Base-by-base conservation (phyloP, 2,888 invertebrate species). In the Camponotus fellah region DNA sequence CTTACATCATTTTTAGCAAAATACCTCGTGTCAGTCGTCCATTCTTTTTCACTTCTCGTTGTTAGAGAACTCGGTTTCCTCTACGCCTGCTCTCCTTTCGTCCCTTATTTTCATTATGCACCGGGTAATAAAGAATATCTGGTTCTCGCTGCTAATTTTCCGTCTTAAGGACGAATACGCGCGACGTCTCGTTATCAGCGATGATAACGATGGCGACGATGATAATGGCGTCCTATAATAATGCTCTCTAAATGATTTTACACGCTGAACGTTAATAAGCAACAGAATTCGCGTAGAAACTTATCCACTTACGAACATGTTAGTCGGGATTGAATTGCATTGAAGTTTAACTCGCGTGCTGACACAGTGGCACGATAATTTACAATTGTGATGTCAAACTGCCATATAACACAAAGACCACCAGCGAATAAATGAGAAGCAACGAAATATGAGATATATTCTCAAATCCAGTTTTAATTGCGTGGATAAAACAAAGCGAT, bases 71-170 rank as follows among this genome's bases (percentile, higher is more conserved):
- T 40, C 60, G 60, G 46, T 21, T 62, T 69, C 40, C 43, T 79
- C 21, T n/a, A 26, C n/a, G 37, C 14, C 40, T n/a, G n/a, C n/a
- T 53, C 49, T 8, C 26, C 66, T 82, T 58, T 79, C 64, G 68
- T 76, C 71, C 84, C 66, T 76, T 49, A 46, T 34, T 71, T 85
- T 60, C 83, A 5, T 64, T 64, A 58, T n/a, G 10, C n/a, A 21
- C 26, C 74, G 26, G 56, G 26, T 83, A 87, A 85, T 83, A 77
- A 85, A 83, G 77, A 74, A 87, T 68, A 85, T 82, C 79, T 83
- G 60, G 37, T 76, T 65, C n/a, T 37, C 81, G 21, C 49, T 32
- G 26, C 34, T 84, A 81, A 87, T 83, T 87, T 40, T 32, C 72
- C 26, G 12, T 49, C 14, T 26, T 49, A 49, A 71, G 71, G 34